A percentile compares a stretch with the other conserved stretches of the same genome.
Conservation (phyloP, 2,797 vertebrate species). For the Siniperca obscura region DNA sequence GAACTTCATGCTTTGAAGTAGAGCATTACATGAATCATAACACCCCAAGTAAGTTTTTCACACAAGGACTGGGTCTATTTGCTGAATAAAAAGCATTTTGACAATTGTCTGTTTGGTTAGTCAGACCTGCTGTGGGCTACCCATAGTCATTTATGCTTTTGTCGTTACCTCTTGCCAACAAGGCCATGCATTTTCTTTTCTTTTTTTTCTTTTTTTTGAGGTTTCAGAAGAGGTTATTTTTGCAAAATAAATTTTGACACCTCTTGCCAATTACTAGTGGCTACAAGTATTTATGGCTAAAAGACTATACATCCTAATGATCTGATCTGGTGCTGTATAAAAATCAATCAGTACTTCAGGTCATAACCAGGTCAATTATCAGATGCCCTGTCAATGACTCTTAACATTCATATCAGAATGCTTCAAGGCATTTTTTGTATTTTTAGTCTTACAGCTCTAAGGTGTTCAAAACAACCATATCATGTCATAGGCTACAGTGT, state of each 20-base stretch:
- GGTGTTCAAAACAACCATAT: neutral
- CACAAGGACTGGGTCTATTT: slow-evolving; percentile 29
- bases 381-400: neutral
- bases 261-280: neutral
- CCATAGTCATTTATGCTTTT: neutral
- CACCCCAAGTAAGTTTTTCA: slow-evolving; percentile 32
- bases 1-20: slow-evolving; percentile 47
- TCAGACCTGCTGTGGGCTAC: slow-evolving; percentile 28
- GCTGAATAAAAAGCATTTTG: slow-evolving; percentile 36
- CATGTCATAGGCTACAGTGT: neutral
- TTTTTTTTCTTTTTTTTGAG: neutral
- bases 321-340: neutral
- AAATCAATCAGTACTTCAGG: neutral
- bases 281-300: neutral
- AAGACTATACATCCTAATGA: neutral
- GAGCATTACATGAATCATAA: slow-evolving; percentile 44
- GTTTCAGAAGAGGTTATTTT: neutral
- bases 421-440: neutral
- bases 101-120: slow-evolving; percentile 36
- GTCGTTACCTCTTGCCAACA: slow-evolving; percentile 9
- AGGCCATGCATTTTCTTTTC: neutral
- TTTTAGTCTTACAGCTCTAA: neutral
- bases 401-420: neutral
- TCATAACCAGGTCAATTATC: slow-evolving; percentile 2
- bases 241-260: neutral